Evolutionary conservation across 2,113 vertebrate species (phyloP), one percentile per base, ranked within the genome.

Genomic region (Zingel zingel): DNA sequence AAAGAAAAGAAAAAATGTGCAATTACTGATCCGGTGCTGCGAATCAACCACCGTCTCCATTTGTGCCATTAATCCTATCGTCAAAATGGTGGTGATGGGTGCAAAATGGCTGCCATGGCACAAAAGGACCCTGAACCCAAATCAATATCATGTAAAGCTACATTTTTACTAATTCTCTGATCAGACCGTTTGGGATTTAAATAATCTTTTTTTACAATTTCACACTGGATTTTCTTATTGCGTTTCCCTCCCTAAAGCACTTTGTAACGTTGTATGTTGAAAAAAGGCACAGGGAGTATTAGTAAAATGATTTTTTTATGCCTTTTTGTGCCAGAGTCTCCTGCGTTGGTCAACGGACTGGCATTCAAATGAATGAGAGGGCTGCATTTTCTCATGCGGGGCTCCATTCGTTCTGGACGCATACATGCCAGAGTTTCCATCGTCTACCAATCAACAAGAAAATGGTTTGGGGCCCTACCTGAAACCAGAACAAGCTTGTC

Each of bases 21-120:
- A 76, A 53, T 57, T 51, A 43, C 64, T 58, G 62, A 75, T 82
- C 39, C 3, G 7, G 33, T 15, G 72, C 68, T 45, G 51, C 58
- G 33, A 62, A 83, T 72, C 65, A 62, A 63, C 39, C 33, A 43
- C 25, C 33, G 50, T 53, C 67, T 75, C 48, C 70, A 43, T 63
- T 30, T 25, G 57, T 69, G 50, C 33, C 72, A 77, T 88, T 79
- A 79, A 81, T 76, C 73, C 70, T 4, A 6, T 19, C 11, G 13
- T 85, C 77, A 83, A 86, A 85, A 87, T 85, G 79, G 79, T 67
- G 82, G 79, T 62, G 67, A 66, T 77, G n/a, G 56, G 58, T 47
- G 63, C 68, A 85, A 85, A 82, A 87, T 87, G 88, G 85, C 62
- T 63, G 74, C 65, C 19, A 4, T 79, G 71, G 68, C 62, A 83